phyloP scores from a whole-genome alignment of 2,797 vertebrate species.

The Takifugu ocellatus region DNA sequence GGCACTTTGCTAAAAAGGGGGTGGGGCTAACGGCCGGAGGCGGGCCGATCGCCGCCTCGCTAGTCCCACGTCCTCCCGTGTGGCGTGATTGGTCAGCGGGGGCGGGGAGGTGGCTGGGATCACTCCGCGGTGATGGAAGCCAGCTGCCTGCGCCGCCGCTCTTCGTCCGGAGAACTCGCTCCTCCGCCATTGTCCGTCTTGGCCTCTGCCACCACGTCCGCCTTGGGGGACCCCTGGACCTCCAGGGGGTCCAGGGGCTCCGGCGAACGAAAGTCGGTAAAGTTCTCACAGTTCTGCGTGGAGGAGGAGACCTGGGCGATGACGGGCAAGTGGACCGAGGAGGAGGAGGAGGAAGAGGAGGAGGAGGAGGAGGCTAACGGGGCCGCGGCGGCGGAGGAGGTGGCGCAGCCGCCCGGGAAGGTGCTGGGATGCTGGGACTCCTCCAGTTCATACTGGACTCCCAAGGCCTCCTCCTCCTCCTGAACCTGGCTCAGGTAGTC shows the following conservation, averaged over 20 bases:
- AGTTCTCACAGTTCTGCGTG: slow-evolving; percentile 93
- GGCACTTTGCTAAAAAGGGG: slow-evolving; percentile 84
- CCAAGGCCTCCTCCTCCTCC: slow-evolving; percentile 89
- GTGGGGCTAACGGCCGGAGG: slow-evolving; percentile 52
- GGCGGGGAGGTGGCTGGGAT: slow-evolving; percentile 44
- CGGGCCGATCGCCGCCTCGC: slow-evolving; percentile 34
- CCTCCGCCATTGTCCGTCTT: slow-evolving; percentile 64
- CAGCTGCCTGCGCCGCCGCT: slow-evolving; percentile 78
- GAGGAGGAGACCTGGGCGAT: slow-evolving; percentile 99
- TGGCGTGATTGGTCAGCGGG: slow-evolving; percentile 42
- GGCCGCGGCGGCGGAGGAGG: slow-evolving; percentile 45
- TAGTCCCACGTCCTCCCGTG: slow-evolving; percentile 28
- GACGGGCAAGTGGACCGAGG: slow-evolving; percentile 96
- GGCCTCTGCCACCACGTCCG: slow-evolving; percentile 56
- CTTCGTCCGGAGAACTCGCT: slow-evolving; percentile 77
- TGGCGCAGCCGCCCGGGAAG: slow-evolving; percentile 56
- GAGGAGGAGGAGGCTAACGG: slow-evolving; percentile 71
- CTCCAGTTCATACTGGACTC: slow-evolving; percentile 90
- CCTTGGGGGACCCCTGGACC: slow-evolving; percentile 69
- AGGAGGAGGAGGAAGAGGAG: slow-evolving; percentile 90
- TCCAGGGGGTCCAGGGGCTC: slow-evolving; percentile 82
- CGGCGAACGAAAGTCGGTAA: slow-evolving; percentile 77
- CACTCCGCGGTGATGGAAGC: slow-evolving; percentile 88
- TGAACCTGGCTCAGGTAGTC: slow-evolving; percentile 98
- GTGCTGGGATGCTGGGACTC: slow-evolving; percentile 68